Evolutionary conservation across 2,113 vertebrate species (phyloP).

Genomic region (Ammodramus savannarum): DNA sequence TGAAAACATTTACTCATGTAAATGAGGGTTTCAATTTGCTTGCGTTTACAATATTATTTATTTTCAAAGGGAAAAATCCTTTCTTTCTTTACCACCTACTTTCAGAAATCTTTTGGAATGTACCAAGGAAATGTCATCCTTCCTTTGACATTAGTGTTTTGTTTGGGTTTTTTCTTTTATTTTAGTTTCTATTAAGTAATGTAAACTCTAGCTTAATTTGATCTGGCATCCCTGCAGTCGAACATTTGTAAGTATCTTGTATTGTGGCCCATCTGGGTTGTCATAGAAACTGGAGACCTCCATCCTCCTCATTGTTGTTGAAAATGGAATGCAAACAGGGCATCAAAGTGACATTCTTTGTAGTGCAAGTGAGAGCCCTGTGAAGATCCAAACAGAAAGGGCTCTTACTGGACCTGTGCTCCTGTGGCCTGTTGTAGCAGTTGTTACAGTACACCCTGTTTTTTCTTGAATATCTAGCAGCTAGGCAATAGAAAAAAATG

Average conservation of each 20-base stretch:
- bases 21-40: conserved; percentile 63
- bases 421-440: conserved; percentile 35
- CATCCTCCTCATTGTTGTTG: conserved; percentile 77
- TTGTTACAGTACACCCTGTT: conserved; percentile 51
- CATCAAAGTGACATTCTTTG: conserved; percentile 74
- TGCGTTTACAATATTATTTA: conserved; percentile 55
- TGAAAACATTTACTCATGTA: conserved; percentile 73
- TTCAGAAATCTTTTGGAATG: conserved; percentile 54
- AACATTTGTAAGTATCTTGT: conserved; percentile 79
- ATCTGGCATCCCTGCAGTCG: conserved; percentile 74
- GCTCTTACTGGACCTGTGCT: conserved; percentile 66
- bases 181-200: conserved; percentile 73
- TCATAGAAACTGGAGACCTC: conserved; percentile 82
- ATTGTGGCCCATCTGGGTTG: conserved; percentile 81
- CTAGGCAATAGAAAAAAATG: conserved; percentile 43
- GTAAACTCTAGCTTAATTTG: conserved; percentile 77
- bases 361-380: conserved; percentile 64
- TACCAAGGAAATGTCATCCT: conserved; percentile 58
- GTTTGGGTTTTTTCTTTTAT: conserved; percentile 64
- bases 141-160: conserved; percentile 67
- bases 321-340: conserved; percentile 79
- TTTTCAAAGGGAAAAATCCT: conserved; percentile 54
- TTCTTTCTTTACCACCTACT: conserved; percentile 50
- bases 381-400: conserved; percentile 67
- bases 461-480: conserved; percentile 61